Base-by-base conservation (phyloP, 1,140 invertebrate species). In the Centruroides sculpturatus region DNA sequence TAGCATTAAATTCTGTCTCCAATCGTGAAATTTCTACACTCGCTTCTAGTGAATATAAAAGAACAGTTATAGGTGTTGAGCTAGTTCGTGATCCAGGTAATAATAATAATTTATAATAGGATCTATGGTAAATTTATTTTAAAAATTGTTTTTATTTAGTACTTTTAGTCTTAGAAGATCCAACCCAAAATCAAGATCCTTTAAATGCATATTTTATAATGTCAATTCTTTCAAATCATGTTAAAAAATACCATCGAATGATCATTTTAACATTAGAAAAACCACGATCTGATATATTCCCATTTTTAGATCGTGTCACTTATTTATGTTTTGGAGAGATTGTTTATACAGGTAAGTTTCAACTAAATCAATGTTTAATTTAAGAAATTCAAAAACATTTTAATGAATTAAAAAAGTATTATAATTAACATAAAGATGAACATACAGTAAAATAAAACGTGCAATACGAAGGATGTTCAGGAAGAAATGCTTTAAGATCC, bases 231-330 rank as follows among this genome's bases (percentile, higher is more conserved):
- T 91, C 89, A 53, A 92, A 92, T 67, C 88, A 91, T 47, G 89
- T 89, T 3, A 91, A 91, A 64, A 91, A 92, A 70, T 86, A 89
- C 63, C 86, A 88, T 6, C 84, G 89, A 12, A 87, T 90, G 6
- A 87, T 94, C 5, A 78, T 94, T 34, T 71, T 94, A 0, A 93
- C 89, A 0, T 87, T 93, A 84, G 90, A 94, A 68, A 92, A 92
- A 67, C 92, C 92, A 35, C 78, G 89, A 59, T 93, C 90, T 48
- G 91, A 95, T 71, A 90, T 95, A 1, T 85, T 94, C 68, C 90
- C 91, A 0, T 93, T 94, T 69, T 77, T 95, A 56, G 90, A 92
- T 70, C 67, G 73, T 50, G 87, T 89, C 0, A 80, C 84, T 0
- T 89, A 89, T 69, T 74, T 94, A 3, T 93, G 90, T 68, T 75